phyloP scores from a whole-genome alignment of 1,140 invertebrate species.

The Plodia interpunctella region DNA sequence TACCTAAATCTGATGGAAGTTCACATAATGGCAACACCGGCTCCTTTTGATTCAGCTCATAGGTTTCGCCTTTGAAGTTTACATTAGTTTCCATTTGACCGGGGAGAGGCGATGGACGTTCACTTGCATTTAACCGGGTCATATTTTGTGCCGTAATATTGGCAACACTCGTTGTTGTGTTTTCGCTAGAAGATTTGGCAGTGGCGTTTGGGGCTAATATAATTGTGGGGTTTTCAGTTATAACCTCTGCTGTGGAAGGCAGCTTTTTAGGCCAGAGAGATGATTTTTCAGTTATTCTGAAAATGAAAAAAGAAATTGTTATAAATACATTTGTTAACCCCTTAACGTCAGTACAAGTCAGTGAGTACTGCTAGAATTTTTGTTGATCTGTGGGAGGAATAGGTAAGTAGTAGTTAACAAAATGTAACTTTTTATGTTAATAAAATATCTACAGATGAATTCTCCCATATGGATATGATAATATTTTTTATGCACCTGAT shows the following conservation, averaged over 20 bases:
- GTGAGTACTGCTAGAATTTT: too few relatives aligned
- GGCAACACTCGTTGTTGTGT: slow-evolving; percentile 1
- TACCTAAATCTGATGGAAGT: slow-evolving; percentile 59
- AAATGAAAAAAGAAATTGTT: too few relatives aligned
- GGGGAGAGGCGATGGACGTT: slow-evolving; percentile 46
- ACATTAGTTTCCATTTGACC: slow-evolving; percentile 50
- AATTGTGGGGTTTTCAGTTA: not conserved
- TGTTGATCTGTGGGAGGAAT: too few relatives aligned
- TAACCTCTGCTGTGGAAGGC: slow-evolving; percentile 15
- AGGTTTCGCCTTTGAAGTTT: slow-evolving; percentile 43
- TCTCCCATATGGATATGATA: too few relatives aligned
- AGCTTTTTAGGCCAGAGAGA: slow-evolving; percentile 40
- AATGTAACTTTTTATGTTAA: too few relatives aligned
- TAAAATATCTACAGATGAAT: too few relatives aligned
- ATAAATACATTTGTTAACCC: too few relatives aligned
- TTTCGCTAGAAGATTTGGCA: not conserved
- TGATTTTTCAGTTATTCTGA: slow-evolving; percentile 37
- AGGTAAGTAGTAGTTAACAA: too few relatives aligned
- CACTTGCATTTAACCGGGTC: slow-evolving; percentile 32
- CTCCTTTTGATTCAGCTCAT: slow-evolving; percentile 39
- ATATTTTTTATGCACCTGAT: too few relatives aligned
- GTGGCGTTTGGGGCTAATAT: not conserved
- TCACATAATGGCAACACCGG: slow-evolving; percentile 47
- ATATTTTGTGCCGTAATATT: slow-evolving; percentile 25
- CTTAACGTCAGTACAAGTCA: too few relatives aligned